Conservation (phyloP, 2,113 vertebrate genomes). For the Chelonoidis abingdonii region DNA sequence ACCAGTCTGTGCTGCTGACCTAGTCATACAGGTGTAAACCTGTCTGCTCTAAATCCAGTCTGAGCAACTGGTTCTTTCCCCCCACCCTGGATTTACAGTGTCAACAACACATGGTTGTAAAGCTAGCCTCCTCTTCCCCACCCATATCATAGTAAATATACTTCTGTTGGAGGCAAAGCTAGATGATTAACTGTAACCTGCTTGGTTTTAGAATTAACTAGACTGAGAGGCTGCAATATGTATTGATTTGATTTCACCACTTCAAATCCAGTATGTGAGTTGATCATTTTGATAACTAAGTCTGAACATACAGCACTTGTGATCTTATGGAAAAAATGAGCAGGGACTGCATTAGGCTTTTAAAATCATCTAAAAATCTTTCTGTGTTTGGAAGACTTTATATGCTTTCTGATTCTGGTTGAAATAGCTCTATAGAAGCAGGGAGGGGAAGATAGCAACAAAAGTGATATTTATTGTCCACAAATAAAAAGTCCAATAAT, state of each 20-base stretch:
- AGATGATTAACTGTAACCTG: neutral
- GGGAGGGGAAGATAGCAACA: neutral
- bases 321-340: neutral
- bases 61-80: neutral
- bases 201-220: constrained; percentile 5
- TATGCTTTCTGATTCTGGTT: neutral
- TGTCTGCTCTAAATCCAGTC: constrained; percentile 46
- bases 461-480: neutral
- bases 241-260: constrained; percentile 1
- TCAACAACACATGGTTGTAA: constrained; percentile 12
- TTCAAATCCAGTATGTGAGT: neutral
- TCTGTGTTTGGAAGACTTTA: neutral
- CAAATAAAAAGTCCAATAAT: neutral
- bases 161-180: constrained; percentile 1
- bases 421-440: neutral
- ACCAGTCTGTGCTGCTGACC: constrained; percentile 54
- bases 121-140: constrained; percentile 7
- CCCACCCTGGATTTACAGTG: constrained; percentile 20
- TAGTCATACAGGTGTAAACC: constrained; percentile 36
- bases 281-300: constrained; percentile 9
- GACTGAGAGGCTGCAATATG: neutral
- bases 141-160: neutral
- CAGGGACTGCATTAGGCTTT: neutral
- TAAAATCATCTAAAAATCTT: neutral
- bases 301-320: neutral